phyloP scores from a whole-genome alignment of 2,888 invertebrate genomes.

The Coleophora deauratella region DNA sequence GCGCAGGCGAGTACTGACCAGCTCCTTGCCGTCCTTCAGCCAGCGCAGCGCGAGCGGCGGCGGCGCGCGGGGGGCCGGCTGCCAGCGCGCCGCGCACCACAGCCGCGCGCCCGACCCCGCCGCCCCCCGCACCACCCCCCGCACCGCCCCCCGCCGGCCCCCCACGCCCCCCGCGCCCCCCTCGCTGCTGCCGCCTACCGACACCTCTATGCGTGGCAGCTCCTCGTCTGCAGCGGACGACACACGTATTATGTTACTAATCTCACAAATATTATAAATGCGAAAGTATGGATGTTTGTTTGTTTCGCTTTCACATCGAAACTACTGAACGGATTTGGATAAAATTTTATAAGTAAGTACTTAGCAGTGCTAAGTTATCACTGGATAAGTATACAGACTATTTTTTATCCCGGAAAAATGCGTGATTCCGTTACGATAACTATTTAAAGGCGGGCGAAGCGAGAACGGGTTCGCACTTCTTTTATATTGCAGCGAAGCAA shows the following conservation, averaged over 20 bases:
- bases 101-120: constrained; percentile 38
- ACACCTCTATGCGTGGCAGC: not conserved
- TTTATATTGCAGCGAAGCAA: too few relatives aligned
- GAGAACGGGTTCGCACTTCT: too few relatives aligned
- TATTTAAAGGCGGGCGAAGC: too few relatives aligned
- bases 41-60: constrained; percentile 42
- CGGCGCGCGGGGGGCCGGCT: constrained; percentile 31
- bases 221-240: not conserved
- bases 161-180: constrained; percentile 16
- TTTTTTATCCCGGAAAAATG: too few relatives aligned
- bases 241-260: not conserved
- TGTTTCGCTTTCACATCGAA: too few relatives aligned
- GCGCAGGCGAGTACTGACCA: constrained; percentile 1
- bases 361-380: not conserved
- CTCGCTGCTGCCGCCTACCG: constrained; percentile 1
- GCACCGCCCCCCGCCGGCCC: constrained; percentile 12
- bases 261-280: too few relatives aligned
- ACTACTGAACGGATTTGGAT: too few relatives aligned
- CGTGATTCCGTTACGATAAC: too few relatives aligned
- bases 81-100: constrained; percentile 46
- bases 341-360: not conserved
- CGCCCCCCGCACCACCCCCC: constrained; percentile 9
- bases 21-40: constrained; percentile 25
- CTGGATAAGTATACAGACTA: too few relatives aligned
- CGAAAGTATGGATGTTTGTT: too few relatives aligned